phyloP scores from a whole-genome alignment of 1,140 invertebrate species.

The Mamestra configurata region DNA sequence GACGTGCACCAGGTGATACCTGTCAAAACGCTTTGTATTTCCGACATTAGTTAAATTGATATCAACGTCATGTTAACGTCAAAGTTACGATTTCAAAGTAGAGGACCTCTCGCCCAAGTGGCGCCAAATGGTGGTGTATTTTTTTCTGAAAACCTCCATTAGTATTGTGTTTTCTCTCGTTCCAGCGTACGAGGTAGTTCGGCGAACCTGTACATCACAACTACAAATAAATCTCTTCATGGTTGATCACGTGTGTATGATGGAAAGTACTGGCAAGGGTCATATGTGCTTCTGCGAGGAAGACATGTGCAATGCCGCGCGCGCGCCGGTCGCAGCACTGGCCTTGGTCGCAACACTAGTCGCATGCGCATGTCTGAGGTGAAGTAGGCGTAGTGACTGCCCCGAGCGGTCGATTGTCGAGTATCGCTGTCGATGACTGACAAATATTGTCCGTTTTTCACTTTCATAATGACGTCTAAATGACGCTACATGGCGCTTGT shows the following conservation, averaged over 20 bases:
- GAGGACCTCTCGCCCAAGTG: too few species aligned
- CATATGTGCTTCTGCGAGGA: conserved; percentile 99
- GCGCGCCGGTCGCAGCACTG: conserved; percentile 61
- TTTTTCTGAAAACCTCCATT: too few species aligned
- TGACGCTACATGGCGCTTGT: too few species aligned
- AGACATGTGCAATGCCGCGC: conserved; percentile 95
- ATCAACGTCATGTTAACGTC: too few species aligned
- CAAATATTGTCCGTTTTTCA: conserved; percentile 25
- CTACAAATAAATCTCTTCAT: conserved; percentile 97
- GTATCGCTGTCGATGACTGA: conserved; percentile 40
- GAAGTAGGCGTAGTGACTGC: conserved; percentile 72
- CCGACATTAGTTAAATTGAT: too few species aligned
- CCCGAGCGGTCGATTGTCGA: conserved; percentile 61
- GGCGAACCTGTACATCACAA: conserved; percentile 19
- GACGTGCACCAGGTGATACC: too few species aligned
- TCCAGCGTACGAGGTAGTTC: conserved; percentile 30
- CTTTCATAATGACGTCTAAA: not conserved
- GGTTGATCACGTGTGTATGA: conserved; percentile 99
- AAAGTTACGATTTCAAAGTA: too few species aligned
- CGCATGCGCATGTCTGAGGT: conserved; percentile 84
- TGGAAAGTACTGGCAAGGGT: conserved; percentile 98
- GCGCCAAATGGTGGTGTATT: too few species aligned
- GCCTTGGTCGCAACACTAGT: conserved; percentile 69
- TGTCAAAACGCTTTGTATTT: too few species aligned
- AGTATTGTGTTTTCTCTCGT: not conserved